Evolutionary conservation across 53 echinoderm and acorn worm genomes (phyloP).

Genomic region (Luidia sarsii): DNA sequence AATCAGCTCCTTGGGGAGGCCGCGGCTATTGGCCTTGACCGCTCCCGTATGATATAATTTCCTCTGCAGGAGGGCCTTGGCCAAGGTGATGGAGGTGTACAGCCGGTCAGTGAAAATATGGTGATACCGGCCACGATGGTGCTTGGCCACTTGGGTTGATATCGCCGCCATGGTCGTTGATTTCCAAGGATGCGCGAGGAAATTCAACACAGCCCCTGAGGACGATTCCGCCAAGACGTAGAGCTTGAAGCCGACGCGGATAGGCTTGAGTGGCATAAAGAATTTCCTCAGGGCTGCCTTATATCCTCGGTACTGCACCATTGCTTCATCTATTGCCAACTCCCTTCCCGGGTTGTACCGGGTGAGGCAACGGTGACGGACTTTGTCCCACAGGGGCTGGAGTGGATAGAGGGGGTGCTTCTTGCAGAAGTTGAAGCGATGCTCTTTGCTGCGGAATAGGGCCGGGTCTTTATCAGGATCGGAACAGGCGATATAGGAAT

Average conservation of each 20-base stretch:
- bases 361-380: background rate
- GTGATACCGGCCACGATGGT: no score
- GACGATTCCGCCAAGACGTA: no score
- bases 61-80: background rate
- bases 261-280: no score
- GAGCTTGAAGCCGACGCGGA: conserved; percentile 37
- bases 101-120: no score
- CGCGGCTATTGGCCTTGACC: background rate
- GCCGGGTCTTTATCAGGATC: no score
- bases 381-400: conserved; percentile 29
- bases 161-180: conserved; percentile 3
- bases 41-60: background rate
- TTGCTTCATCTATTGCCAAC: conserved; percentile 14
- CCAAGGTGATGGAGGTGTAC: background rate
- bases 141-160: conserved; percentile 2
- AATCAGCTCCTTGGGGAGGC: no score
- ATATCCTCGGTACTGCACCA: background rate
- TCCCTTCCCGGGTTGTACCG: background rate
- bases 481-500: no score
- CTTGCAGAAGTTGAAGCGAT: background rate
- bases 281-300: background rate
- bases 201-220: no score
- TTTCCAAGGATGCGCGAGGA: background rate
- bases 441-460: no score
- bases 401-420: conserved; percentile 26